Evolutionary conservation across 1,140 invertebrate genomes (phyloP).

Genomic region (Danaus melanippus): DNA sequence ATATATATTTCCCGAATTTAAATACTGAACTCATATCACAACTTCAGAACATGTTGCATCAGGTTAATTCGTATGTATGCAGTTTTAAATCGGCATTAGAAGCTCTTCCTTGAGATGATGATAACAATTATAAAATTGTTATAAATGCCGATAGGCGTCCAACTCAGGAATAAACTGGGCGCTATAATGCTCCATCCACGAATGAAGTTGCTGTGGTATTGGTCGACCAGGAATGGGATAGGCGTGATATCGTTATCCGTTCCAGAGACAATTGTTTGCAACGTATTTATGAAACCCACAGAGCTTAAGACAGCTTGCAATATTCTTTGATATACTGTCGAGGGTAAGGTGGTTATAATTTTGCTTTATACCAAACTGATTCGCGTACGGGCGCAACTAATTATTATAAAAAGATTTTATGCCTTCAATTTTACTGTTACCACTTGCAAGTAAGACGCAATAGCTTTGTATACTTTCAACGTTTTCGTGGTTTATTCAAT

Average conservation of each 20-base stretch:
- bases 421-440: slow-evolving; percentile 20
- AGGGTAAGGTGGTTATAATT: background rate
- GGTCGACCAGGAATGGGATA: slow-evolving; percentile 18
- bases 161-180: too few relatives aligned
- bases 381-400: slow-evolving; percentile 7
- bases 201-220: slow-evolving; percentile 18
- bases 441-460: slow-evolving; percentile 17
- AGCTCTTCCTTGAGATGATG: too few relatives aligned
- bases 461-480: slow-evolving; percentile 13
- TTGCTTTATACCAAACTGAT: slow-evolving; percentile 8
- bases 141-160: too few relatives aligned
- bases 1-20: slow-evolving; percentile 13
- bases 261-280: slow-evolving; percentile 7
- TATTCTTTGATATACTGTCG: too few relatives aligned
- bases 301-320: slow-evolving; percentile 5
- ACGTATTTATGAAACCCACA: slow-evolving; percentile 9
- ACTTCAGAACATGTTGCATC: slow-evolving; percentile 22
- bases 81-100: slow-evolving; percentile 7
- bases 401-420: slow-evolving; percentile 21
- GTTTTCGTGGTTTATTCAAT: slow-evolving; percentile 13
- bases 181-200: too few relatives aligned
- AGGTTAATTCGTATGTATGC: slow-evolving; percentile 16
- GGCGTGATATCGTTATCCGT: slow-evolving; percentile 13
- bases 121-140: too few relatives aligned
- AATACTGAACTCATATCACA: slow-evolving; percentile 9